Base-by-base conservation (phyloP, 1,140 invertebrate species). In the Pomacea maculata region DNA sequence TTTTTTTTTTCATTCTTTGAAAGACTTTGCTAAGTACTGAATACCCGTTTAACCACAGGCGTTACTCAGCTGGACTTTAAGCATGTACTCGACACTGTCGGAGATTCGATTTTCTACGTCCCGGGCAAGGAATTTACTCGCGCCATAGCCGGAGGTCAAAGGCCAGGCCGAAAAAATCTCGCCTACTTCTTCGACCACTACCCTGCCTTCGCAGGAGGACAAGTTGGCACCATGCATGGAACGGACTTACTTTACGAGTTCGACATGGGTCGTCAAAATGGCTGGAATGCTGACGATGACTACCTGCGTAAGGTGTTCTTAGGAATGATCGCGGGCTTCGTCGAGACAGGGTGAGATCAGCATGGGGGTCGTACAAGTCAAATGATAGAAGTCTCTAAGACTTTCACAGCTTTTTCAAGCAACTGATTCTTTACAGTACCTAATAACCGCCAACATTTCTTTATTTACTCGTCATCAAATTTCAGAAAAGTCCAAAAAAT, bases 121-220 rank as follows among this genome's bases (percentile, higher is more conserved):
- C 71, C 71, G 9, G 14, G 61, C 10, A 54, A 6, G 34, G 25
- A 45, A 15, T 54, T 45, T 14, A 34, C 71, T 52, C 29, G 71
- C 6, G 71, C 71, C 25, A 34, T 73, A 34, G 71, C 71, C 52
- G 21, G 8, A 52, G 71, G 71, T 21, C 19, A 12, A 54, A 34
- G 45, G 71, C 7, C 71, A 8, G 34, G 14, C 25, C 25, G 34
- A 1, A 25, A 55, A 14, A 73, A 73, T 45, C 71, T 73, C 12
- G 71, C 52, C 71, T 73, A 73, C 45, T 52, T 34, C 71, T 45
- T 73, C 25, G 52, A 73, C 25, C 45, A 73, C 71, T 73, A 45
- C 71, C 71, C 71, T 21, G 15, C 6, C 25, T 73, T 14, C 14
- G 34, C 71, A 3, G 57, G 11, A 61, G 10, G 12, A 6, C 6